phyloP scores from a whole-genome alignment of 2,888 invertebrate genomes.

The Leptopilina drosophilae region DNA sequence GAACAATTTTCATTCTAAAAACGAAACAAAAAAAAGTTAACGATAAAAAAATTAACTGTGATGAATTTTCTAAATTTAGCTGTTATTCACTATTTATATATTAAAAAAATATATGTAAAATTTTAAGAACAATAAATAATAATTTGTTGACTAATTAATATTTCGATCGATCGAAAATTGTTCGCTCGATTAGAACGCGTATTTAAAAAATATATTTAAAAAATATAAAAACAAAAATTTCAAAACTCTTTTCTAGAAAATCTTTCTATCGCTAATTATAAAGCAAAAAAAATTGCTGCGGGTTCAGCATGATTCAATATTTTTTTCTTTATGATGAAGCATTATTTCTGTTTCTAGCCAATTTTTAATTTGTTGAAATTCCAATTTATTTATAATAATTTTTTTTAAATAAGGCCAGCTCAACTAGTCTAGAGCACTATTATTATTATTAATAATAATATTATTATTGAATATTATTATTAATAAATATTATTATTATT shows the following conservation, averaged over 20 bases:
- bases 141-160: constrained; percentile 22
- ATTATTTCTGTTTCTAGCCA: constrained; percentile 67
- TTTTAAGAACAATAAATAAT: not conserved
- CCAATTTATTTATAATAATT: constrained; percentile 63
- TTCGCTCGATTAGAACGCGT: constrained; percentile 22
- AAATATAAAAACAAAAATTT: not conserved
- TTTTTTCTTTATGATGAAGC: constrained; percentile 47
- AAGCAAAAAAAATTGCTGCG: constrained; percentile 63
- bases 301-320: constrained; percentile 64
- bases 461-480: constrained; percentile 6
- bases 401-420: constrained; percentile 73
- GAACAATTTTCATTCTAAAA: constrained; percentile 14
- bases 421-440: constrained; percentile 77
- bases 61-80: constrained; percentile 25
- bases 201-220: not conserved
- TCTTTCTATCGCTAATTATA: constrained; percentile 36
- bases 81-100: not conserved
- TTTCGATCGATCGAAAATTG: constrained; percentile 2
- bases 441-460: constrained; percentile 51
- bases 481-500: constrained; percentile 16
- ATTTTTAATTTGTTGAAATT: constrained; percentile 67
- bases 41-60: constrained; percentile 22
- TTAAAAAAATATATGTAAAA: not conserved
- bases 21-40: not conserved
- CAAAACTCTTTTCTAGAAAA: constrained; percentile 33